Conservation (phyloP, 2,113 vertebrate species). For the Cathartes aura region DNA sequence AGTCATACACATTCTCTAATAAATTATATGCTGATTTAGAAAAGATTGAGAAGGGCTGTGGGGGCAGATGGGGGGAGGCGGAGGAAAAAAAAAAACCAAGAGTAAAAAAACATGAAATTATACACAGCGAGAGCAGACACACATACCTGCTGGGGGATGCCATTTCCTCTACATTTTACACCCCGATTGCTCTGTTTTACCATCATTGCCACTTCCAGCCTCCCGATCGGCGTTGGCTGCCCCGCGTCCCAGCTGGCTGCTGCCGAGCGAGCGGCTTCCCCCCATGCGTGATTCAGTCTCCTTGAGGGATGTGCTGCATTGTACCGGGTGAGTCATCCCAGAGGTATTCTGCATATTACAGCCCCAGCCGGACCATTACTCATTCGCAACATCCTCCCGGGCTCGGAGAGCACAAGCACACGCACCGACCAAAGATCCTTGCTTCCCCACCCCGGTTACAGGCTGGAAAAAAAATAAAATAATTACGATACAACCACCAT, state of each 20-base stretch:
- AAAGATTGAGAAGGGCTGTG: not conserved
- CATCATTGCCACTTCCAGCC: slow-evolving; percentile 53
- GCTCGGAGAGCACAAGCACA: slow-evolving; percentile 26
- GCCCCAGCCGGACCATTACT: slow-evolving; percentile 77
- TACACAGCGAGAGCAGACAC: not conserved
- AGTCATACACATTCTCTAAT: not conserved
- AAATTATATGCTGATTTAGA: not conserved
- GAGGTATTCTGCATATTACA: slow-evolving; percentile 80
- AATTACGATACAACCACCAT: not conserved
- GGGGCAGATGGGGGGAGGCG: not conserved
- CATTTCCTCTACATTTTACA: slow-evolving; percentile 78
- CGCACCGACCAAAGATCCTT: slow-evolving; percentile 66
- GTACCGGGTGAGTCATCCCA: slow-evolving; percentile 82
- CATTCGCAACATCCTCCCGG: slow-evolving; percentile 74
- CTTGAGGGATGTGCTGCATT: slow-evolving; percentile 84
- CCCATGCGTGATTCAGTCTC: slow-evolving; percentile 82
- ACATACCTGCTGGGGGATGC: slow-evolving; percentile 78
- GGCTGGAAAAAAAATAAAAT: not conserved
- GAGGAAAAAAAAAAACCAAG: not conserved
- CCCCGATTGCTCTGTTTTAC: not conserved
- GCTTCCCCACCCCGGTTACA: not conserved
- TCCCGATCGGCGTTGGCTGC: slow-evolving; percentile 13
- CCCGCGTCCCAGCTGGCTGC: slow-evolving; percentile 70
- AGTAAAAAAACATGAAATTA: not conserved
- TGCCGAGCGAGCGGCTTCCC: slow-evolving; percentile 55